Percentiles rank a stretch among this genome's conserved stretches.
These are phyloP conservation scores for Trematocara zebra DNA, from an alignment of 2,113 vertebrate genomes.

Conservation along the genomic window DNA sequence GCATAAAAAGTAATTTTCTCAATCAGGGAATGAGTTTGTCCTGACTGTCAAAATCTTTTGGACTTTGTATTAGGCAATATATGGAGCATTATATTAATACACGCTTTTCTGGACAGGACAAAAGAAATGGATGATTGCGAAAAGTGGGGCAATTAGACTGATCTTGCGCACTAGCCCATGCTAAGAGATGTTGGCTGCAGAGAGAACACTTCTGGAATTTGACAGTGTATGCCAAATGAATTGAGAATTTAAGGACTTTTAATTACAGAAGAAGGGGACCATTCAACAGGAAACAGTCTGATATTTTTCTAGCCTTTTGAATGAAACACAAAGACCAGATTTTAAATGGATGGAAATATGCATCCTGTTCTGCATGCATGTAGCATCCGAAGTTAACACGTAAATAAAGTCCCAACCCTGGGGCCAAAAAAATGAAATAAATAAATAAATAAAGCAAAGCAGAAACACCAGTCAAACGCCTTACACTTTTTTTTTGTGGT, in stretches of 20 bases:
- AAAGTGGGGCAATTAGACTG: slow-evolving; percentile 26
- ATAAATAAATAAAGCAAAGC: neutral
- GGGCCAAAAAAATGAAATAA: neutral
- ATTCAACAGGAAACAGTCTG: neutral
- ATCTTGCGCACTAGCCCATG: slow-evolving; percentile 17
- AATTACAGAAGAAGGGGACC: neutral
- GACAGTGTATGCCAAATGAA: neutral
- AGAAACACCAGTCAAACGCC: too few species aligned
- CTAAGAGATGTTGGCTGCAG: neutral
- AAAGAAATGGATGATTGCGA: slow-evolving; percentile 16
- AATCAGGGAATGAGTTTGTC: neutral
- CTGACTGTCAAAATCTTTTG: neutral
- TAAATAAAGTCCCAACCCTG: accelerated
- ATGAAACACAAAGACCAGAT: neutral
- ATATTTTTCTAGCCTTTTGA: neutral
- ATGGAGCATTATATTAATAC: slow-evolving; percentile 15
- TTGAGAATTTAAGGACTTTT: neutral
- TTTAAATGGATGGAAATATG: too few species aligned
- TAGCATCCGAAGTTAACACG: accelerated
- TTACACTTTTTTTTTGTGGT: accelerated
- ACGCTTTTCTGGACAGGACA: slow-evolving; percentile 26
- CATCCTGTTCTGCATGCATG: neutral
- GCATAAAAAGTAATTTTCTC: neutral
- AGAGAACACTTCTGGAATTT: slow-evolving; percentile 1
- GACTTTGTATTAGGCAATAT: neutral